These are phyloP conservation scores for Aythya baeri DNA, from an alignment of 2,113 vertebrate genomes.

Conservation along the genomic window DNA sequence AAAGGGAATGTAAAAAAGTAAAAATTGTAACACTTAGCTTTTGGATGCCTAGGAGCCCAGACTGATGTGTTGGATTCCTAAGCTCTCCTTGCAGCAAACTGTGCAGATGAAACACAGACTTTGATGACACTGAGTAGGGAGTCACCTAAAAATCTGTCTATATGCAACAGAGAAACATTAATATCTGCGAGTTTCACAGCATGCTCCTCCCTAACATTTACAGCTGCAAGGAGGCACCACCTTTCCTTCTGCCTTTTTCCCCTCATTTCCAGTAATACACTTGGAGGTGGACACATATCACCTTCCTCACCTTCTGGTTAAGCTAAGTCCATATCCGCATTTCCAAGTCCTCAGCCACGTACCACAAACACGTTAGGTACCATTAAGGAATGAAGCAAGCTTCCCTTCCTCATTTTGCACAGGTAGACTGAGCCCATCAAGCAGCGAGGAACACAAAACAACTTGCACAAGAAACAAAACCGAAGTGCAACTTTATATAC, in stretches of 20 bases:
- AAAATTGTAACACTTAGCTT: not conserved
- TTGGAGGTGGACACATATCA: not conserved
- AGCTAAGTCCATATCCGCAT: not conserved
- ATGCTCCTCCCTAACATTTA: not conserved
- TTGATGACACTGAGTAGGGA: not conserved
- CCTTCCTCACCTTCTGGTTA: not conserved
- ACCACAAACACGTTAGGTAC: too few species aligned
- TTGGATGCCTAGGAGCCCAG: not conserved
- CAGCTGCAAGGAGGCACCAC: not conserved
- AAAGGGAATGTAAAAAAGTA: not conserved
- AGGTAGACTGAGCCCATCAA: not conserved
- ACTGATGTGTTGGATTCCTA: rapidly evolving
- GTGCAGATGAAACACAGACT: not conserved
- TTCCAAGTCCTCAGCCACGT: not conserved
- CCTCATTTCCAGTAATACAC: not conserved
- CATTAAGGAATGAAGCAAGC: not conserved
- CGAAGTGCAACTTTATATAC: not conserved
- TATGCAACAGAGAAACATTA: not conserved
- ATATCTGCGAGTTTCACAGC: not conserved
- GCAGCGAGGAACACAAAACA: not conserved
- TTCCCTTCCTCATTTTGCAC: not conserved
- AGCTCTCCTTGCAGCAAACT: too few species aligned
- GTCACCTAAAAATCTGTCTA: too few species aligned
- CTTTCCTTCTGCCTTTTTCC: not conserved
- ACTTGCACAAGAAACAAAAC: not conserved